Evolutionary conservation across 1,140 invertebrate species (phyloP), one percentile per base, ranked within the genome.

Genomic region (Zaprionus tsacasi): DNA sequence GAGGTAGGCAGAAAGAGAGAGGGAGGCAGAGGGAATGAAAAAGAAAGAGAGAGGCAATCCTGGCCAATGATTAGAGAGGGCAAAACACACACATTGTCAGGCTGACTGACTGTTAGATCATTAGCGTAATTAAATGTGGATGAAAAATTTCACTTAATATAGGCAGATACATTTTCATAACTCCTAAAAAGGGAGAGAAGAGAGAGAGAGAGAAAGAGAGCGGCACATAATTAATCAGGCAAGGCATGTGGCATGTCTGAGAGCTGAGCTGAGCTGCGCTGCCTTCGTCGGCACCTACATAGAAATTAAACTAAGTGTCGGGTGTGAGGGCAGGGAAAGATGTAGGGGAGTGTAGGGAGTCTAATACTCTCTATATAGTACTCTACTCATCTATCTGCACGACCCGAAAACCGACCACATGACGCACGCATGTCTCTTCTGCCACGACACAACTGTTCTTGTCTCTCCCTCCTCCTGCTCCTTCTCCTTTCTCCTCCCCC

Each of bases 81-180:
- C 8, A 30, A 12, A 38, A 60, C 35, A 27, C 4, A 27, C 4
- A 45, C 57, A 63, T 65, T 68, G 68, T 48, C 63, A 59, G 70
- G 63, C 33, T n/a, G 66, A 65, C 61, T 64, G 67, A 66, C 68
- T 82, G 52, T 65, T 48, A 55, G 77, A 88, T 88, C 83, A 88
- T 88, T 88, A 88, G 78, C 78, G 83, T 88, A 88, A 88, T 88
- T 88, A 89, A 89, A 88, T 88, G 85, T 70, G 74, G 66, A 89
- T 81, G 78, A 88, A 89, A 88, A 83, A 89, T 89, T 88, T 78
- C 73, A 78, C 70, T 88, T 88, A 63, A 87, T 88, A 88, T 82
- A 74, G 76, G 61, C 64, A 67, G 43, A 35, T 56, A 38, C 67
- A 57, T 70, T 68, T 81, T 88, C 77, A 83, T 87, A 88, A 83